phyloP scores from a whole-genome alignment of 2,888 invertebrate genomes.

The Tiliacea aurago region DNA sequence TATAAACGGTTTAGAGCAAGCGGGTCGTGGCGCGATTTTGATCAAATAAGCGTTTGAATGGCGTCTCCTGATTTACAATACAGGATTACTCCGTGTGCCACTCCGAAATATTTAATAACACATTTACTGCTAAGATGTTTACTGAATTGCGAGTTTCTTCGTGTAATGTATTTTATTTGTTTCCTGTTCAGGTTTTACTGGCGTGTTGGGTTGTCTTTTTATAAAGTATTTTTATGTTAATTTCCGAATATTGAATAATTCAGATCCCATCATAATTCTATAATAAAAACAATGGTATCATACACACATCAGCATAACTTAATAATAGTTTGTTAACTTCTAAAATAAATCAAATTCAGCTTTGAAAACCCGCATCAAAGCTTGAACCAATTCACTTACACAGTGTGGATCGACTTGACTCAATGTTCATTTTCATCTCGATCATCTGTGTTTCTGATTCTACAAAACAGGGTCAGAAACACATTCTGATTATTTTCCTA shows the following conservation, averaged over 20 bases:
- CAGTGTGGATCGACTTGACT: neutral
- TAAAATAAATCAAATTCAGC: neutral
- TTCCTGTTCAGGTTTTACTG: neutral
- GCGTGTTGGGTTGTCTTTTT: neutral
- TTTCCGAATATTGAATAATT: neutral
- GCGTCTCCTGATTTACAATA: conserved; percentile 56
- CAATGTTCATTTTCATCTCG: neutral
- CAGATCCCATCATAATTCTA: neutral
- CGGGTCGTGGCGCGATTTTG: conserved; percentile 55
- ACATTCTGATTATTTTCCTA: too few species aligned
- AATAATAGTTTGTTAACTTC: neutral
- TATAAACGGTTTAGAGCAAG: conserved; percentile 65
- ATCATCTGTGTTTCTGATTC: too few species aligned
- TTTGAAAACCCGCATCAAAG: neutral
- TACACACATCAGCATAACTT: neutral
- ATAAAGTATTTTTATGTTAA: neutral
- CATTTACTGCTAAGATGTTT: conserved; percentile 41
- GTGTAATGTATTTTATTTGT: conserved; percentile 19
- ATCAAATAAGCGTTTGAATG: conserved; percentile 66
- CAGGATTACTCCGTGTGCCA: conserved; percentile 47
- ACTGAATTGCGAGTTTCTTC: conserved; percentile 40
- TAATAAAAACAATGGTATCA: neutral
- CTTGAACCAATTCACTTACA: neutral
- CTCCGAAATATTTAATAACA: conserved; percentile 49
- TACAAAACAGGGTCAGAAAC: too few species aligned